Evolutionary conservation across 1,140 invertebrate species (phyloP), one percentile per base, ranked within the genome.

Genomic region (Drosophila teissieri): DNA sequence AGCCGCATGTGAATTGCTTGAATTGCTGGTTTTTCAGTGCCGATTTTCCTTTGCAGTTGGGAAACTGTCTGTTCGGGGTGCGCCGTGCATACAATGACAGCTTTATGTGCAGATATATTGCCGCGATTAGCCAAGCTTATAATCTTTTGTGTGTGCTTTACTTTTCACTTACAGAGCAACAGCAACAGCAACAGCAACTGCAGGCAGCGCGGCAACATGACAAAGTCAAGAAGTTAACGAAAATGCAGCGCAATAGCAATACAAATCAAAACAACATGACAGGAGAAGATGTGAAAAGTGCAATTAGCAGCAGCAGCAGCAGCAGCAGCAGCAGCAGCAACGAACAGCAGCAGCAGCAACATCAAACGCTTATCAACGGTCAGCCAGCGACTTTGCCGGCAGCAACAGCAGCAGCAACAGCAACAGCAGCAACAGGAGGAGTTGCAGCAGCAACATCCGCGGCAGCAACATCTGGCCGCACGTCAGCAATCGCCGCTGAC

Each of bases 221-320:
- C 74, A 89, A 88, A 63, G 77, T 51, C 79, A 82, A 88, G 68
- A 86, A 85, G 73, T 83, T 91, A 63, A 70, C 68, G 60, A 88
- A 91, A 88, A 73, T 79, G 73, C 78, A 78, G 73, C 78, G 83
- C 89, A 91, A 91, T 91, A 78, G 80, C 78, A 91, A 91, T 91
- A 85, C 82, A 80, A 90, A 90, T 90, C 85, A 90, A 90, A 90
- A 90, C 73, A 90, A 85, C 85, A 90, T 88, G 84, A 89, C 84
- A 89, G 82, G 84, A 77, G 85, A 88, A 80, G 85, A 88, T 89
- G 84, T 89, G 84, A 88, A 88, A 77, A 84, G 80, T 90, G 85
- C 85, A 90, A 90, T 90, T 90, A 89, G 80, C 70, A 73, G 48
- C 77, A 73, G 78, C 83, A 80, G 65, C 54, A 34, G 40, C 53